Evolutionary conservation across 2,888 invertebrate genomes (phyloP).

Genomic region (Sarcophaga subvicina): DNA sequence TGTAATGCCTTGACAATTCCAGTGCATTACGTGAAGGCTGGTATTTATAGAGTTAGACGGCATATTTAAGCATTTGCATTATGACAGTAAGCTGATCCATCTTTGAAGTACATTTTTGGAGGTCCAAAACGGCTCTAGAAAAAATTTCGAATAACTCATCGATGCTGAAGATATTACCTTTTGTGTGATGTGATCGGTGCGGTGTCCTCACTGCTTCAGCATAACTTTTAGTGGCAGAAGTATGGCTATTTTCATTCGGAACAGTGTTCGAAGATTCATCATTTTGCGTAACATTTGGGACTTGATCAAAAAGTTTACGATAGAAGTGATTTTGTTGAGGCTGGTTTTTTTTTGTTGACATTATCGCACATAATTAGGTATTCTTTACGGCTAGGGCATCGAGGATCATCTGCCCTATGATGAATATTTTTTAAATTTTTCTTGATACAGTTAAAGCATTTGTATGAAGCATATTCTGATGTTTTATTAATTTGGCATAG

Average conservation of each 20-base stretch:
- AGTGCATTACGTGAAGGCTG: background rate
- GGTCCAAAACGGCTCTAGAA: background rate
- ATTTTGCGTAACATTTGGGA: no score
- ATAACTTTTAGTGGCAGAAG: background rate
- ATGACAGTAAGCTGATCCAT: conserved; percentile 15
- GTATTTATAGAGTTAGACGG: background rate
- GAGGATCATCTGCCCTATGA: conserved; percentile 14
- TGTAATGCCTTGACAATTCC: conserved; percentile 16
- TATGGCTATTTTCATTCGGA: no score
- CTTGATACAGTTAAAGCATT: no score
- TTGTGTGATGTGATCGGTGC: no score
- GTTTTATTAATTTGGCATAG: no score
- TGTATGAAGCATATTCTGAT: no score
- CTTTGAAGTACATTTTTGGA: no score
- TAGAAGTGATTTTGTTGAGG: background rate
- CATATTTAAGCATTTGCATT: conserved; percentile 32
- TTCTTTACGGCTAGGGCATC: conserved; percentile 28
- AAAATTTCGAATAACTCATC: conserved; percentile 17
- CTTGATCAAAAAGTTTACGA: no score
- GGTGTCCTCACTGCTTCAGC: background rate
- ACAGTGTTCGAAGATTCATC: no score
- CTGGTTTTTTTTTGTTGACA: background rate
- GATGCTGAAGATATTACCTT: no score
- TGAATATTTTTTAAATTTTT: no score
- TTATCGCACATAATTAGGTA: background rate